Conservation (phyloP, 1,140 invertebrate genomes). For the Cydia pomonella region DNA sequence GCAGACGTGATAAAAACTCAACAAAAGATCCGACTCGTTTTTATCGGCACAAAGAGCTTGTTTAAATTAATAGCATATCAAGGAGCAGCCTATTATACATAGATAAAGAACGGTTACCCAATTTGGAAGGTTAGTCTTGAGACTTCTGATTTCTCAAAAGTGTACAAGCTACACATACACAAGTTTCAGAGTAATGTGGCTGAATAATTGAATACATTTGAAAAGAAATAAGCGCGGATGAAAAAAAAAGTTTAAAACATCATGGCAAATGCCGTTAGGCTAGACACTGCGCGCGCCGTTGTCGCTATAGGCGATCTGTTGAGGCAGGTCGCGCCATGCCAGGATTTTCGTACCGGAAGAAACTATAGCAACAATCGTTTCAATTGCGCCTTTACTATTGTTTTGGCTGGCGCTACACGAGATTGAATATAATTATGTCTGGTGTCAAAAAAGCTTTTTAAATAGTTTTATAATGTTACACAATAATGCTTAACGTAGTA, state of each 20-base stretch:
- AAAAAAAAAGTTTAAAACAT: conserved; percentile 1
- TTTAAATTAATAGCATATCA: conserved; percentile 23
- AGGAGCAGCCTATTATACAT: conserved; percentile 4
- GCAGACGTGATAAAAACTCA: conserved; percentile 19
- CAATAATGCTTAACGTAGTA: background rate
- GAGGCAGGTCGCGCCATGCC: conserved; percentile 25
- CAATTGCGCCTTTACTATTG: background rate
- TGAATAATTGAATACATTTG: background rate
- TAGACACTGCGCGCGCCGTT: conserved; percentile 14
- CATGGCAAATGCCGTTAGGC: background rate
- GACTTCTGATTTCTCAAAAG: background rate
- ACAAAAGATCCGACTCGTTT: conserved; percentile 28
- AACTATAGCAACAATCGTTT: background rate
- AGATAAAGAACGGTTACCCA: conserved; percentile 6
- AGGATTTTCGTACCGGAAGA: conserved; percentile 29
- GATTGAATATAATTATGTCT: background rate
- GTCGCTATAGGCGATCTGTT: background rate
- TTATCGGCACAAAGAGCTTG: conserved; percentile 31
- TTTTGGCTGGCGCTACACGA: background rate
- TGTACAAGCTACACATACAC: background rate
- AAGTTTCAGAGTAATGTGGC: background rate
- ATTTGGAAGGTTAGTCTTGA: background rate
- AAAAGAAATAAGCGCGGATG: background rate
- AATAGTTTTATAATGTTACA: background rate
- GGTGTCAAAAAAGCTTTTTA: background rate